These are phyloP conservation scores for Xiphophorus maculatus DNA, from an alignment of 2,113 vertebrate species.

Conservation along the genomic window DNA sequence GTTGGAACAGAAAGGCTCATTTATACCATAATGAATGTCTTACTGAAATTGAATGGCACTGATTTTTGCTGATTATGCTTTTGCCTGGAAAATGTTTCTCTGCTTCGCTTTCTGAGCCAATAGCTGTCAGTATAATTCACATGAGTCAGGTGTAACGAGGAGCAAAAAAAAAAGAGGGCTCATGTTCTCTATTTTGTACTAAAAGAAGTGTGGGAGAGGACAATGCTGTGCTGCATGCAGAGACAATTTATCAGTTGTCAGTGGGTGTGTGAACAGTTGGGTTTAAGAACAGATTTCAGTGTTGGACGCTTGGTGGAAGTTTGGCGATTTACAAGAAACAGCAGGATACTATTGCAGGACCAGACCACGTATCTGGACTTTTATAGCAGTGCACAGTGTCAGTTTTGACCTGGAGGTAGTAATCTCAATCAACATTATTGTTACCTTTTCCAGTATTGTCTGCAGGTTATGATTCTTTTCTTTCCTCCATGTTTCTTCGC, in stretches of 20 bases:
- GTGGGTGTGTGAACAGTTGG: slow-evolving; percentile 29
- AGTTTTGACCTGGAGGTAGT: background rate
- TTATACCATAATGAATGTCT: slow-evolving; percentile 39
- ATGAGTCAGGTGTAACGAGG: slow-evolving; percentile 33
- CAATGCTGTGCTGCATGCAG: slow-evolving; percentile 22
- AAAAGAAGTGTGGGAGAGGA: slow-evolving; percentile 51
- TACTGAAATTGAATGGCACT: slow-evolving; percentile 48
- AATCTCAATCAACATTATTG: background rate
- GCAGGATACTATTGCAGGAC: slow-evolving; percentile 17
- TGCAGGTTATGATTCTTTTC: background rate
- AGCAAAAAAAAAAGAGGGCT: slow-evolving; percentile 21
- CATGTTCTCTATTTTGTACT: slow-evolving; percentile 37
- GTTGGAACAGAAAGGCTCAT: slow-evolving; percentile 28
- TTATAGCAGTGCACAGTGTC: slow-evolving; percentile 7
- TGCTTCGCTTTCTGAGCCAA: slow-evolving; percentile 23
- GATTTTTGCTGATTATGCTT: slow-evolving; percentile 50
- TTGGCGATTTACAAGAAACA: slow-evolving; percentile 15
- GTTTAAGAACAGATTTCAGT: slow-evolving; percentile 53
- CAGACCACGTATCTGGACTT: slow-evolving; percentile 8
- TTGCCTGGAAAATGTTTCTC: slow-evolving; percentile 23
- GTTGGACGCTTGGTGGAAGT: slow-evolving; percentile 19
- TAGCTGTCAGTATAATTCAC: slow-evolving; percentile 48
- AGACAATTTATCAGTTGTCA: slow-evolving; percentile 55
- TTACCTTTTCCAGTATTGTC: background rate
- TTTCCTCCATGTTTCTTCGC: background rate